phyloP scores from a whole-genome alignment of 2,797 vertebrate genomes.

The Brotogeris chrysoptera region DNA sequence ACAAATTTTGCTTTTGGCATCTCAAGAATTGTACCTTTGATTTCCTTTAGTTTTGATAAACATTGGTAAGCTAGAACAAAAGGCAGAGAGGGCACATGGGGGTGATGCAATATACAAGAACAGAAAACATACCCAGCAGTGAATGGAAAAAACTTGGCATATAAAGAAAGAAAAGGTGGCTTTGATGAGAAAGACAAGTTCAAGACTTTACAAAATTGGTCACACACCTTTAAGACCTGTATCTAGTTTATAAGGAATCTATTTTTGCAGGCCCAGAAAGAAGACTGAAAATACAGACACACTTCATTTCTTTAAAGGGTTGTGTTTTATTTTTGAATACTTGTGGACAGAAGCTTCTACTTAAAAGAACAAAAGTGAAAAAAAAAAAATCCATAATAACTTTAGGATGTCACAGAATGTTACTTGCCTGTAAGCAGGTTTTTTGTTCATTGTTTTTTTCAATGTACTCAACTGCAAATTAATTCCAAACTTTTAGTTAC shows the following conservation, averaged over 20 bases:
- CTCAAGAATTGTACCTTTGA: conserved; percentile 70
- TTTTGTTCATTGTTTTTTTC: neutral
- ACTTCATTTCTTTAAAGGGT: conserved; percentile 73
- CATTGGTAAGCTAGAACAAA: conserved; percentile 79
- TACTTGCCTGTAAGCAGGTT: conserved; percentile 48
- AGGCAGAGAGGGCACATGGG: conserved; percentile 71
- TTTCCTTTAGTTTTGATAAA: conserved; percentile 79
- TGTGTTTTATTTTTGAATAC: conserved; percentile 71
- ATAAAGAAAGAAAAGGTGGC: conserved; percentile 82
- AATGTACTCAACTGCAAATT: conserved; percentile 37
- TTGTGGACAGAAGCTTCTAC: conserved; percentile 77
- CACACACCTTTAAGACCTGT: conserved; percentile 79
- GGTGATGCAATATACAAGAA: conserved; percentile 75
- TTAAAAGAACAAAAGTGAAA: conserved; percentile 77
- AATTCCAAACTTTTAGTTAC: conserved; percentile 55
- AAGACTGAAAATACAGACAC: conserved; percentile 75
- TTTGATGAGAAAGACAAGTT: conserved; percentile 81
- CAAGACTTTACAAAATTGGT: conserved; percentile 78
- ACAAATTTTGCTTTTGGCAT: conserved; percentile 72
- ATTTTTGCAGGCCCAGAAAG: conserved; percentile 72
- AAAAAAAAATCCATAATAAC: conserved; percentile 62
- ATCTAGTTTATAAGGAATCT: conserved; percentile 73
- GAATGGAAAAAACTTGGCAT: conserved; percentile 77
- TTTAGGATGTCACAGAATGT: conserved; percentile 70
- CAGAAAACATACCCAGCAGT: conserved; percentile 74